Base-by-base conservation (phyloP, 2,113 vertebrate species). In the Melanerpes aurifrons region DNA sequence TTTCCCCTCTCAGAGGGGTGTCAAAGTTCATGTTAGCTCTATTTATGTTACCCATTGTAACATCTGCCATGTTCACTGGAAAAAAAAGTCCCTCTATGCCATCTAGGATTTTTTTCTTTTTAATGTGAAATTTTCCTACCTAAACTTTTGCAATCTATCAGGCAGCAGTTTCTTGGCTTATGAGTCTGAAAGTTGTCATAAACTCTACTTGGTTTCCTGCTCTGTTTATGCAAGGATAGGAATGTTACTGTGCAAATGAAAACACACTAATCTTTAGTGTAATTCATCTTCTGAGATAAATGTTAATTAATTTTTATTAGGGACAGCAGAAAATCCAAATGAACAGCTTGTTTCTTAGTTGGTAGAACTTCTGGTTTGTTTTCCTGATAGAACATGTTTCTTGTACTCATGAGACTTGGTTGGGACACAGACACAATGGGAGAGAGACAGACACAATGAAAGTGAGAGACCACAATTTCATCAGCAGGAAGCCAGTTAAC, bases 1-100 rank as follows among this genome's bases (percentile, higher is more conserved):
- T 96, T 97, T 97, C 93, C 89, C 85, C 87, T 89, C 89, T 96
- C 64, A 97, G 80, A 94, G 61, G 91, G 78, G 56, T 97, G 91
- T 95, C 58, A 83, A 20, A 71, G 26, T 63, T 82, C 56, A 45
- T 35, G 48, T 79, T 92, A 72, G 22, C 40, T 78, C 31, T 74
- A 82, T 80, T 90, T 40, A 50, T 43, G 50, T 78, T 81, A 73
- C 26, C 24, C 32, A 53, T 76, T 87, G 57, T n/a, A 78, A 75
- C 69, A 80, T 31, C 64, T 85, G 32, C 59, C 53, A 69, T 50
- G 59, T 5, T 87, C 22, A 75, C 12, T 67, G 10, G 63, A 57
- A 92, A 77, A 63, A 56, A 47, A 87, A 58, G 69, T 50, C 28
- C 14, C 47, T 57, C 93, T 81, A 50, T 45, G 54, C n/a, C 37